Conservation (phyloP, 2,113 vertebrate genomes). For the Origma solitaria region DNA sequence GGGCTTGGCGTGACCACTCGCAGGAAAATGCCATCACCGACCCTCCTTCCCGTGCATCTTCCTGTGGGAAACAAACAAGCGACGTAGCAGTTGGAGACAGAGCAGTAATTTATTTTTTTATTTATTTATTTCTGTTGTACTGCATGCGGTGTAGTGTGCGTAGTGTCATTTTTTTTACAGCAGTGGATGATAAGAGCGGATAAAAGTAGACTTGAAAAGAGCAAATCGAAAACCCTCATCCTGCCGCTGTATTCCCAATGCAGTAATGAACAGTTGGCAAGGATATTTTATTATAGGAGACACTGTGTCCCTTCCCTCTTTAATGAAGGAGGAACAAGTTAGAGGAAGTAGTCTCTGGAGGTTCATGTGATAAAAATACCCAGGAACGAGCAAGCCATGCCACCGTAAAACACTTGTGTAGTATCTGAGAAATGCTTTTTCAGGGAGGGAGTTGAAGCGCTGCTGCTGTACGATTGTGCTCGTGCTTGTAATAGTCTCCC, state of each 20-base stretch:
- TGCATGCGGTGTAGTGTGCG: fast-evolving
- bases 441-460: neutral
- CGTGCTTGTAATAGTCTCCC: constrained; percentile 55
- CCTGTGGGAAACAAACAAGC: neutral
- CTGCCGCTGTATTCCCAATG: neutral
- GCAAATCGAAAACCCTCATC: neutral
- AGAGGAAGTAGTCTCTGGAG: constrained; percentile 11
- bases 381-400: neutral
- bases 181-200: neutral
- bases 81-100: neutral
- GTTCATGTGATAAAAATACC: constrained; percentile 12
- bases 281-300: neutral
- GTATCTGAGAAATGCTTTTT: neutral
- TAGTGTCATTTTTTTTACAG: neutral
- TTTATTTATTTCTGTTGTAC: too few species aligned
- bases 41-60: neutral
- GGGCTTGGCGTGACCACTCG: neutral
- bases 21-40: neutral
- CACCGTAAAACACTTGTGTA: neutral
- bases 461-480: neutral
- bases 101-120: neutral
- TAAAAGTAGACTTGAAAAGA: neutral
- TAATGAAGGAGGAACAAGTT: neutral
- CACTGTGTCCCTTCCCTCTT: neutral
- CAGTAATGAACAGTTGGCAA: neutral